Evolutionary conservation across 1,140 invertebrate species (phyloP).

Genomic region (Aradophagus sp.): DNA sequence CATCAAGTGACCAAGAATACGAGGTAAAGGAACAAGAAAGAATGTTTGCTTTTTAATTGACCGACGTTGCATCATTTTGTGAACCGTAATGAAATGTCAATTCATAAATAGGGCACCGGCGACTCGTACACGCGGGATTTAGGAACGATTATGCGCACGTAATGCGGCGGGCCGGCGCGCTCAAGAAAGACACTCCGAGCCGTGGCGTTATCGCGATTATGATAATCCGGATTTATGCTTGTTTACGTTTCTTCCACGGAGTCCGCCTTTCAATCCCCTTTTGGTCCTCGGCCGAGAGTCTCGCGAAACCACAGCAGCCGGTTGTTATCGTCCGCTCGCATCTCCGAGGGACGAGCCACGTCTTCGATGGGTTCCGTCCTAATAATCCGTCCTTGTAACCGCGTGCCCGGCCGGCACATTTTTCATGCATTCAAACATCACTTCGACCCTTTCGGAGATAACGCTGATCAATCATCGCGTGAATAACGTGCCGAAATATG

Average conservation of each 20-base stretch:
- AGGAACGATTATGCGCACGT: slow-evolving; percentile 18
- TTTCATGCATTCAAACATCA: slow-evolving; percentile 26
- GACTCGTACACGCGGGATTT: slow-evolving; percentile 14
- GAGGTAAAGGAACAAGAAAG: no score
- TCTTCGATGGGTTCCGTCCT: slow-evolving; percentile 21
- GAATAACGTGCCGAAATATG: slow-evolving; percentile 29
- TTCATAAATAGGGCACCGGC: slow-evolving; percentile 5
- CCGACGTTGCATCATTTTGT: no score
- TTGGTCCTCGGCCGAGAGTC: slow-evolving; percentile 33
- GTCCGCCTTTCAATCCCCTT: slow-evolving; percentile 39
- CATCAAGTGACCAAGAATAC: no score
- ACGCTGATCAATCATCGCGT: slow-evolving; percentile 34
- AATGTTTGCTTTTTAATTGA: slow-evolving; percentile 20
- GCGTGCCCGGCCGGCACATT: slow-evolving; percentile 17
- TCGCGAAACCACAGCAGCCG: slow-evolving; percentile 40
- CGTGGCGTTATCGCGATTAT: slow-evolving; percentile 66
- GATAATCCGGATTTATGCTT: slow-evolving; percentile 67
- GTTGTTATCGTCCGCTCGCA: slow-evolving; percentile 51
- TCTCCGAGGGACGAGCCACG: slow-evolving; percentile 22
- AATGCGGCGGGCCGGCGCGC: slow-evolving; percentile 26
- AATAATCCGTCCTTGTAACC: slow-evolving; percentile 39
- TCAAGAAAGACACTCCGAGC: slow-evolving; percentile 60
- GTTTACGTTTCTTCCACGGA: slow-evolving; percentile 57
- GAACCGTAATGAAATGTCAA: no score
- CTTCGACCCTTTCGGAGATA: slow-evolving; percentile 21